phyloP scores from a whole-genome alignment of 2,113 vertebrate genomes.

The Oxyruncus cristatus region DNA sequence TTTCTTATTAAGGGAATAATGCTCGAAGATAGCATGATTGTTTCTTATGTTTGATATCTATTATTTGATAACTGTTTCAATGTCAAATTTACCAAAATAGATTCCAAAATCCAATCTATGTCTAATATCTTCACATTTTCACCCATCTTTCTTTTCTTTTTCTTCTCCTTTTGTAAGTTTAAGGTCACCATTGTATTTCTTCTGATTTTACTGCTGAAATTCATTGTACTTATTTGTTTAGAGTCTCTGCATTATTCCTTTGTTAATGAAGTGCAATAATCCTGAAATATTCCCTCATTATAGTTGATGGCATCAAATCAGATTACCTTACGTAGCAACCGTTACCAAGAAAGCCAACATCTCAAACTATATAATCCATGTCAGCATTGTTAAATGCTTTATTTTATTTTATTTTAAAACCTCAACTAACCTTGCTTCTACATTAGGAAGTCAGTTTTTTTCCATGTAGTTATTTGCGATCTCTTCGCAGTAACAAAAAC shows the following conservation, averaged over 20 bases:
- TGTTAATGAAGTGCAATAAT: conserved; percentile 46
- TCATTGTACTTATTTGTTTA: conserved; percentile 65
- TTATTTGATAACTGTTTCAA: background rate
- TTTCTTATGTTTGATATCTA: background rate
- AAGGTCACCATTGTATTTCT: background rate
- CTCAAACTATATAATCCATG: conserved; percentile 59
- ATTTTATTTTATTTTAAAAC: conserved; percentile 61
- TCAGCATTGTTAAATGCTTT: conserved; percentile 53
- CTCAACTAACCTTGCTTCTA: conserved; percentile 59
- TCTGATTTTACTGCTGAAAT: conserved; percentile 30
- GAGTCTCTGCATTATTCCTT: conserved; percentile 17
- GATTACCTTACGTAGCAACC: conserved; percentile 66
- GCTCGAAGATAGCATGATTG: background rate
- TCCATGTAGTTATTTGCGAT: conserved; percentile 52
- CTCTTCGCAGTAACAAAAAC: conserved; percentile 49
- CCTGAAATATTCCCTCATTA: conserved; percentile 65
- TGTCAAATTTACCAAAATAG: background rate
- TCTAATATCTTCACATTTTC: background rate
- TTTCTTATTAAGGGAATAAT: background rate
- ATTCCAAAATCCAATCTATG: background rate
- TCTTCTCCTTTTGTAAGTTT: background rate
- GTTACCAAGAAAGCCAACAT: conserved; percentile 72
- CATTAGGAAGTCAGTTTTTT: conserved; percentile 29
- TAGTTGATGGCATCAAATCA: conserved; percentile 63
- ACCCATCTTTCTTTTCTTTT: background rate